Base-by-base conservation (phyloP, 2,113 vertebrate species). In the Saguinus midas region DNA sequence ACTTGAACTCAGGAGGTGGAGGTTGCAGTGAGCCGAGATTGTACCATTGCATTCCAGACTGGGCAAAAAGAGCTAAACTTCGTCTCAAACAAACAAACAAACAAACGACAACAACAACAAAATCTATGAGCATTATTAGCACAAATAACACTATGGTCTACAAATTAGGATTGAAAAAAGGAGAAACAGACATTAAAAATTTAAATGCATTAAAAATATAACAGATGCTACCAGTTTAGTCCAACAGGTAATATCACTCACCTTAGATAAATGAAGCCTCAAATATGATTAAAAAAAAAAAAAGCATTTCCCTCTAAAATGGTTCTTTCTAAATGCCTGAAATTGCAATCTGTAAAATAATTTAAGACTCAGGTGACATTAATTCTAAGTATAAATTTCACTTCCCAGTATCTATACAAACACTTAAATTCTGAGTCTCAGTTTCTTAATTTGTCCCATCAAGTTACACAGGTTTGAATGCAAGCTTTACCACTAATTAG, bases 141-240 rank as follows among this genome's bases (percentile, higher is more conserved):
- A 73, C 21, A 91, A 37, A 87, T 61, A 58, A 75, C 25, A 70
- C 27, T 21, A 73, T 1, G 72, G 55, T 76, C 43, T n/a, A 85
- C 7, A 91, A 93, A 76, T 70, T 27, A 95, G 27, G 37, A 91
- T 6, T 70, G 6, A 95, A 85, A 96, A 87, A 37, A 73, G 12
- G 29, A 91, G n/a, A 73, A 93, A 85, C 1, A 80, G 61, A 14
- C 20, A 75, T 52, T 40, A 89, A 96, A 92, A 92, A 32, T 83
- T 25, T 87, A 76, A 89, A 95, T 58, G 7, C 21, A 96, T 57
- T 93, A 90, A 87, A 90, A 91, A 90, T 72, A 75, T 29, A 78
- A 55, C 50, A 92, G 40, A 58, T 82, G 40, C 14, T 61, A 3
- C 12, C 58, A 73, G 21, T 73, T 90, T 87, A 96, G 52, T 94